Base-by-base conservation (phyloP, 2,888 invertebrate species). In the Troglohyphantes excavatus region DNA sequence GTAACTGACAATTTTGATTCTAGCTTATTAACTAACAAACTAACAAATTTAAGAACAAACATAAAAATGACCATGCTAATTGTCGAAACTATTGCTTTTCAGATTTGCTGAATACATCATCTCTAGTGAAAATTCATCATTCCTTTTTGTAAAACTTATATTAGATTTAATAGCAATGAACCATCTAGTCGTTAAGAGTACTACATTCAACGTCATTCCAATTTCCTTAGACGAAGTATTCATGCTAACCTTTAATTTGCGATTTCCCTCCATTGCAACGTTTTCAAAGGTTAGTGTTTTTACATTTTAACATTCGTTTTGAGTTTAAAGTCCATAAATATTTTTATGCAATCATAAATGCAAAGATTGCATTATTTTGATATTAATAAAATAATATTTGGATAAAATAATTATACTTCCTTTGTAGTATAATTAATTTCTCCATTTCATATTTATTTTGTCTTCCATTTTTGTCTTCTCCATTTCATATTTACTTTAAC, bases 111-210 rank as follows among this genome's bases (percentile, higher is more conserved):
- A 96, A 90, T 97, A 98, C 93, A 94, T 99, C 78, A 95, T 97
- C 39, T 95, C 96, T 84, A 94, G 98, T 90, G 96, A 97, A 91
- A 95, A 96, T 93, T 98, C 98, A 90, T 98, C 97, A 73, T 97
- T 98, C 94, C 95, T 99, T 91, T 98, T 97, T 94, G 96, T 97
- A 91, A 98, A 98, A 94, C 94, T 98, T 84, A 96, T 97, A 65
- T 94, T 99, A 91, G 98, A 99, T 94, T 95, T 99, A 92, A 95
- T 99, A 91, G 98, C 98, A 93, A 95, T 96, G 92, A 98, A 98
- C 72, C 96, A 97, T 93, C 95, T 99, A 91, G 98, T 98, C 19
- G 96, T 98, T 59, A 98, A 98, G 94, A 98, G 98, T 3, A 96
- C 97, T 0, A 97, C 97, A 93, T 98, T 97, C 93, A 98, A 98